Base-by-base conservation (phyloP, 1,140 invertebrate species). In the Notospermus geniculatus region DNA sequence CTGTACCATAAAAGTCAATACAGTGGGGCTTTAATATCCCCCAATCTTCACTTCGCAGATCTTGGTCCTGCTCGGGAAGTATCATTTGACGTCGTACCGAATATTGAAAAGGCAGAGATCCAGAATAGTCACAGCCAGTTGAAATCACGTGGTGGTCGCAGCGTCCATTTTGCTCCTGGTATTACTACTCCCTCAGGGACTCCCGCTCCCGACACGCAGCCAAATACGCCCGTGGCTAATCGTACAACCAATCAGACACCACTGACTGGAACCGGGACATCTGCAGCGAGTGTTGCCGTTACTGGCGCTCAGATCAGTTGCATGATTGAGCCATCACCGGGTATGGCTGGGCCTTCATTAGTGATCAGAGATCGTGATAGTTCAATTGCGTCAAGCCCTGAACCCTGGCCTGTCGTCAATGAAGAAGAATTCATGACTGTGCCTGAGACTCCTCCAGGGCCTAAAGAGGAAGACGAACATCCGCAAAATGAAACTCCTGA, bases 341-440 rank as follows among this genome's bases (percentile, higher is more conserved):
- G 53, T 60, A 45, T 13, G 54, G 50, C 0, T 32, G 57, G 5
- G 53, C 54, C 19, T 52, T 30, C 28, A 54, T 59, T 43, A 15
- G 23, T 22, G 32, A 56, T 36, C 19, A 41, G 54, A 17, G 53
- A 54, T 1, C 19, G 15, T 27, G 54, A 27, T 46, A 59, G 57
- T 15, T 59, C 57, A 9, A 29, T 57, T 23, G 2, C 62, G 17
- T 65, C 66, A 0, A 65, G 68, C 11, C 69, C 71, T 22, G 73
- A 75, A 46, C 63, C 64, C 23, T 75, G 73, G 73, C 73, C 73
- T 13, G 59, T 67, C 32, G 66, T 75, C 11, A 71, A 68, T 52
- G 73, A 75, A 43, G 68, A 70, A 9, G 68, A 71, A 27, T 72
- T 41, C 56, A 68, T 71, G 50, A 50, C 43, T 1, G 65, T 62